These are phyloP conservation scores for Piprites chloris DNA, from an alignment of 2,113 vertebrate genomes.

Conservation along the genomic window DNA sequence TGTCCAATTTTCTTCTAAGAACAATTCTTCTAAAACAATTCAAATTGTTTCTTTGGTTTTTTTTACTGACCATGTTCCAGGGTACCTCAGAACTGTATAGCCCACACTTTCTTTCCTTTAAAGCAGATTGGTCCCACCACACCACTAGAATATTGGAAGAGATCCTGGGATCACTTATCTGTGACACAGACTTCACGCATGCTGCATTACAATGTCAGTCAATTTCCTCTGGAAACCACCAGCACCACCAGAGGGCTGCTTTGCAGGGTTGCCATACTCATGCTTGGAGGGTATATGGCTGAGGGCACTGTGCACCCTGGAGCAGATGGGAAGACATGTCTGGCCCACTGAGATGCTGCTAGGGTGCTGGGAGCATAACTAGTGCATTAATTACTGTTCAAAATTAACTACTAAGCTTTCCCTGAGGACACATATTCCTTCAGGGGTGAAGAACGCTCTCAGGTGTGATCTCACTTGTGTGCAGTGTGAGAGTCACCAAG, in stretches of 20 bases:
- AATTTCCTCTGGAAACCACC: background rate
- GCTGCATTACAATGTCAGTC: fast-evolving
- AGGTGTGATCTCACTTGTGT: background rate
- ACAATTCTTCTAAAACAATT: no score
- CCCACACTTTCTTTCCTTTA: background rate
- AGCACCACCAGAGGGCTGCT: background rate
- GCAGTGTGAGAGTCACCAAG: background rate
- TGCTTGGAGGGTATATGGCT: fast-evolving
- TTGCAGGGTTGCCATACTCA: background rate
- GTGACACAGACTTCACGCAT: background rate
- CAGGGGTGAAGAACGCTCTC: background rate
- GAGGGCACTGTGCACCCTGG: fast-evolving
- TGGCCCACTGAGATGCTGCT: background rate
- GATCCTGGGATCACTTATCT: background rate
- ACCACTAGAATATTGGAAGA: background rate
- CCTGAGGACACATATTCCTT: background rate
- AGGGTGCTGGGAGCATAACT: background rate
- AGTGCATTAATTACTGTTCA: background rate
- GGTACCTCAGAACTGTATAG: background rate
- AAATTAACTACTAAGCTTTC: background rate
- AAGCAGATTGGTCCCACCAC: background rate
- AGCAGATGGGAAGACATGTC: background rate
- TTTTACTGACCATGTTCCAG: background rate
- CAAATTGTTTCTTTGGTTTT: no score
- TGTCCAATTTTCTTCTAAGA: background rate